phyloP scores from a whole-genome alignment of 2,888 invertebrate genomes.

The Barypeithes pellucidus region DNA sequence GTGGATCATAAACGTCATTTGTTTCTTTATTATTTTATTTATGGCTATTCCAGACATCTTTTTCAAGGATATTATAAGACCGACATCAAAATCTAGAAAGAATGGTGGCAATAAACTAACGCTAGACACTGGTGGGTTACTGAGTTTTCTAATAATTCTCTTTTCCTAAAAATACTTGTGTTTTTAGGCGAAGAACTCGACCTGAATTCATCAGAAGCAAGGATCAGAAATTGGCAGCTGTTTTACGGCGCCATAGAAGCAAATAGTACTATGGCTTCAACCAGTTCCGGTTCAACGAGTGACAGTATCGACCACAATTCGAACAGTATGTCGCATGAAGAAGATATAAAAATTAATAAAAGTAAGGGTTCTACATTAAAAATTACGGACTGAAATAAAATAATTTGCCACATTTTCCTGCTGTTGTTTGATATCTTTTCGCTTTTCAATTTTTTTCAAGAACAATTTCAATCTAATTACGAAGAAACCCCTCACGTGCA shows the following conservation, averaged over 20 bases:
- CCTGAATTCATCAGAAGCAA: constrained; percentile 54
- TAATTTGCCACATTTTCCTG: no score
- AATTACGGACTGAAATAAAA: no score
- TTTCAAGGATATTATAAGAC: background rate
- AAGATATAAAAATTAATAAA: background rate
- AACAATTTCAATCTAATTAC: background rate
- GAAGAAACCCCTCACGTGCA: background rate
- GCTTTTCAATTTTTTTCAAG: no score
- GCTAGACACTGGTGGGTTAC: constrained; percentile 47
- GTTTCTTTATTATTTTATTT: constrained; percentile 58
- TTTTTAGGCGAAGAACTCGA: constrained; percentile 45
- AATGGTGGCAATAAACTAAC: background rate
- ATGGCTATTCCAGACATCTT: constrained; percentile 34
- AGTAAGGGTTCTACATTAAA: background rate
- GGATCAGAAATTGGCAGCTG: constrained; percentile 63
- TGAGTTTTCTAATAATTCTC: no score
- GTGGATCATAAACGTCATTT: constrained; percentile 61
- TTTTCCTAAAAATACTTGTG: background rate
- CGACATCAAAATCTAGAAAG: background rate
- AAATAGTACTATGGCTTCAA: constrained; percentile 36
- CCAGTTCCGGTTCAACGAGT: constrained; percentile 23
- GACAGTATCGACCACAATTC: constrained; percentile 44
- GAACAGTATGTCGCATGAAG: constrained; percentile 28
- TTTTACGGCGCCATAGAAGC: constrained; percentile 60
- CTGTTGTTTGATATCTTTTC: no score